A percentile compares a stretch with the other conserved stretches of the same genome.
Conservation (phyloP, 2,888 invertebrate genomes). For the Drosophila subquinaria region DNA sequence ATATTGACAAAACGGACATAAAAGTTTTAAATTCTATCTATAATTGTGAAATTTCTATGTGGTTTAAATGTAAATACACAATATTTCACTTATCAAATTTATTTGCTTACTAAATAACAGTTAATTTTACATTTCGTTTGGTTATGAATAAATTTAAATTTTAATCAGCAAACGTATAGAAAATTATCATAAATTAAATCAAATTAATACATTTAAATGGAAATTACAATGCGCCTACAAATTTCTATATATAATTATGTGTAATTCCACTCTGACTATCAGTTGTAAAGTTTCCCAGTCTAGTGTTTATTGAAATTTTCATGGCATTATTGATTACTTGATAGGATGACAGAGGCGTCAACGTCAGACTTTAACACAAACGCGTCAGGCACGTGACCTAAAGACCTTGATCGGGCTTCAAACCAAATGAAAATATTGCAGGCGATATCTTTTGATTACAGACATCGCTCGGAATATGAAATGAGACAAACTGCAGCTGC, state of each 20-base stretch:
- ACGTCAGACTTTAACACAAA: slow-evolving; percentile 45
- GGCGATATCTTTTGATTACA: slow-evolving; percentile 84
- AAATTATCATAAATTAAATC: slow-evolving; percentile 15
- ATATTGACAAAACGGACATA: no score
- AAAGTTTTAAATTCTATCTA: background rate
- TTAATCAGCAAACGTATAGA: background rate
- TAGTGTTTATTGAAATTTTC: slow-evolving; percentile 22
- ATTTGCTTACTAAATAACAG: background rate
- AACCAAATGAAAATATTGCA: slow-evolving; percentile 57
- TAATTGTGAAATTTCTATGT: background rate
- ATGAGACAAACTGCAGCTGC: slow-evolving; percentile 77
- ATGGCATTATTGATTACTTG: slow-evolving; percentile 42
- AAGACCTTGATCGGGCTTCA: slow-evolving; percentile 39
- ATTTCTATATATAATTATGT: background rate
- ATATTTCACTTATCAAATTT: background rate
- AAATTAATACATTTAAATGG: slow-evolving; percentile 3
- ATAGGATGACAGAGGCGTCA: slow-evolving; percentile 26
- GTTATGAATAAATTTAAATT: slow-evolving; percentile 1
- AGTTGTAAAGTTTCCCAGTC: background rate
- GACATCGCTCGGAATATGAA: slow-evolving; percentile 83
- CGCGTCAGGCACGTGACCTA: slow-evolving; percentile 65
- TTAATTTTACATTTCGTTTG: background rate
- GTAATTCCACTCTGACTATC: background rate
- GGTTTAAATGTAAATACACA: background rate
- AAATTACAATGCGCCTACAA: background rate